Evolutionary conservation across 2,888 invertebrate species (phyloP).

Genomic region (Rhorus exstirpatorius): DNA sequence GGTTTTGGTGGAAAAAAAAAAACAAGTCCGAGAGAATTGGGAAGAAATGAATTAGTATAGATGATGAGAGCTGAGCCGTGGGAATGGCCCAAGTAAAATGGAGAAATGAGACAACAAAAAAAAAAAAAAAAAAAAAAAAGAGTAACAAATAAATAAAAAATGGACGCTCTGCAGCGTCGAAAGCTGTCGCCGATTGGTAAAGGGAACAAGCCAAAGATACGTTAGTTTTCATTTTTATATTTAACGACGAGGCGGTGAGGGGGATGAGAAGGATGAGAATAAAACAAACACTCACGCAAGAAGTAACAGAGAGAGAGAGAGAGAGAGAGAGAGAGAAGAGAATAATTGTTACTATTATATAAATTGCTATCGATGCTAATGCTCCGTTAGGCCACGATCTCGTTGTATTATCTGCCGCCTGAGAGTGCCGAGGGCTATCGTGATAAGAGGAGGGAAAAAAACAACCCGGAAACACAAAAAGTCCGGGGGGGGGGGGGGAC

Average conservation of each 20-base stretch:
- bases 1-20: constrained; percentile 39
- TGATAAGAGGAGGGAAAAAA: constrained; percentile 21
- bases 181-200: constrained; percentile 89
- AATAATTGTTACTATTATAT: constrained; percentile 79
- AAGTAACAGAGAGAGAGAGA: constrained; percentile 59
- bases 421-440: constrained; percentile 45
- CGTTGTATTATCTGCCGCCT: constrained; percentile 47
- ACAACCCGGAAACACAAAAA: neutral
- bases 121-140: constrained; percentile 77
- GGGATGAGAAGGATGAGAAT: constrained; percentile 56
- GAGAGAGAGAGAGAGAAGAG: too few relatives aligned
- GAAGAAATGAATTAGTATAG: constrained; percentile 46
- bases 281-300: constrained; percentile 54
- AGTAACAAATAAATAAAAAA: constrained; percentile 74
- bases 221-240: constrained; percentile 90
- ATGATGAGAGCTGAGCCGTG: constrained; percentile 74
- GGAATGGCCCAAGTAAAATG: constrained; percentile 70
- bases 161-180: constrained; percentile 80
- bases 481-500: too few relatives aligned
- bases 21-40: constrained; percentile 23
- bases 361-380: constrained; percentile 77
- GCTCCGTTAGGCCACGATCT: constrained; percentile 79
- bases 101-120: constrained; percentile 68
- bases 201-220: constrained; percentile 95
- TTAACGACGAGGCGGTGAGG: constrained; percentile 80